Percentiles rank a stretch among this genome's conserved stretches.
These are phyloP conservation scores for Pachyrhynchus sulphureomaculatus DNA, from an alignment of 1,140 invertebrate genomes.

Conservation along the genomic window DNA sequence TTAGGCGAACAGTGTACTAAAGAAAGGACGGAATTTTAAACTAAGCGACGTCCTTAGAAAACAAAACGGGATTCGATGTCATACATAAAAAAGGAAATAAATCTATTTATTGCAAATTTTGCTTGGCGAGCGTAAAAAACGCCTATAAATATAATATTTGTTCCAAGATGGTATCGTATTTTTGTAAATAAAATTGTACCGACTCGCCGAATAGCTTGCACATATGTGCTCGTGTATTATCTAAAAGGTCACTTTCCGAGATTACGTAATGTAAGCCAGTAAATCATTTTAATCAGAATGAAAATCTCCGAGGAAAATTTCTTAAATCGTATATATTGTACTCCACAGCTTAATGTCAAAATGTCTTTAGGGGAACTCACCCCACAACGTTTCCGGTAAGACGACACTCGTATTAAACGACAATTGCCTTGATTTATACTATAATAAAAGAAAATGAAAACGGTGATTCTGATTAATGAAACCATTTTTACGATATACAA, in stretches of 20 bases:
- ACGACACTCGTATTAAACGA: not conserved
- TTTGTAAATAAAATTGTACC: slow-evolving; percentile 14
- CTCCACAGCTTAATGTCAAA: not conserved
- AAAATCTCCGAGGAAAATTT: not conserved
- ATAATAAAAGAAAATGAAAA: slow-evolving; percentile 9
- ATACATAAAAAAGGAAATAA: slow-evolving; percentile 24
- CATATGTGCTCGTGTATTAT: not conserved
- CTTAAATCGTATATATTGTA: not conserved
- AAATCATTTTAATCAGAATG: slow-evolving; percentile 12
- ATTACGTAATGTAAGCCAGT: slow-evolving; percentile 4
- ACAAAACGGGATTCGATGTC: slow-evolving; percentile 1
- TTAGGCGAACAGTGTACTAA: slow-evolving; percentile 11
- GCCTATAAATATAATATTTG: slow-evolving; percentile 29
- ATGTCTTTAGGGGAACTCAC: not conserved
- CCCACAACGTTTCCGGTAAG: not conserved
- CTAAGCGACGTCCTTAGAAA: slow-evolving; percentile 4
- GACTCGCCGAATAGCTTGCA: not conserved
- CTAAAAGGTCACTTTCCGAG: slow-evolving; percentile 9
- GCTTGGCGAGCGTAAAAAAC: slow-evolving; percentile 16
- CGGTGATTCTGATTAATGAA: not conserved
- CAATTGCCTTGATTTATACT: slow-evolving; percentile 4
- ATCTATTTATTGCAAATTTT: slow-evolving; percentile 29
- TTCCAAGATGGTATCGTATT: slow-evolving; percentile 16
- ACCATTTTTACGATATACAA: not conserved
- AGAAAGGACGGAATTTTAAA: slow-evolving; percentile 17